Base-by-base conservation (phyloP, 2,797 vertebrate genomes). In the Aselliscus stoliczkanus region DNA sequence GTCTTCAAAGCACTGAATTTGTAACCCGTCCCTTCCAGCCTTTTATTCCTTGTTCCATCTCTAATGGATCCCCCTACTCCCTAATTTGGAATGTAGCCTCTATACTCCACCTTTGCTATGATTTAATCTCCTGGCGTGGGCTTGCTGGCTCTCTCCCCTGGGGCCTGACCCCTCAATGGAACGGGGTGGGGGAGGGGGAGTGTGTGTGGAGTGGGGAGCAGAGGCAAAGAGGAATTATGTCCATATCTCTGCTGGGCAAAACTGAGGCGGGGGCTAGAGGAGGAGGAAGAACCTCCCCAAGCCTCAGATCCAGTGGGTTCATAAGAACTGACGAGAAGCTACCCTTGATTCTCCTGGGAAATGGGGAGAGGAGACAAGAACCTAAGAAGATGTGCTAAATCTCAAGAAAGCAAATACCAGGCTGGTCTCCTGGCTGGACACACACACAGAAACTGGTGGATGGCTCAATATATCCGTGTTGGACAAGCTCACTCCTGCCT, bases 401-500 rank as follows among this genome's bases (percentile, higher is more conserved):
- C 23, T 52, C 25, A 83, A 15, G 70, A 56, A 58, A 58, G 54
- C 27, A 39, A 27, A 21, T 0, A 10, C 3, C 15, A 21, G 54
- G n/a, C 20, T 31, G 39, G 17, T 23, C 20, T 54, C 42, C 5
- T 1, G 31, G 42, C 4, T 18, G 37, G 64, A 67, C 21, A 20
- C 9, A 8, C 31, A 31, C 9, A 8, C 31, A 34, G 11, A 81
- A 34, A 44, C 84, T 1, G 58, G 31, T 2, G 25, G 9, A 2
- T 0, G 2, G 23, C 31, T 54, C 34, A 15, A 2, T 1, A 29
- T 9, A 0, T 11, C 31, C 3, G 9, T 1, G 18, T 1, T 18
- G 83, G 54, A 52, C 1, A 44, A 65, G 8, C 34, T 82, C 56
- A 18, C 20, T 4, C 4, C 2, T 18, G 52, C n/a, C 58, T 14